Evolutionary conservation across 2,888 invertebrate species (phyloP), one percentile per base, ranked within the genome.

Genomic region (Habrosyne pyritoides): DNA sequence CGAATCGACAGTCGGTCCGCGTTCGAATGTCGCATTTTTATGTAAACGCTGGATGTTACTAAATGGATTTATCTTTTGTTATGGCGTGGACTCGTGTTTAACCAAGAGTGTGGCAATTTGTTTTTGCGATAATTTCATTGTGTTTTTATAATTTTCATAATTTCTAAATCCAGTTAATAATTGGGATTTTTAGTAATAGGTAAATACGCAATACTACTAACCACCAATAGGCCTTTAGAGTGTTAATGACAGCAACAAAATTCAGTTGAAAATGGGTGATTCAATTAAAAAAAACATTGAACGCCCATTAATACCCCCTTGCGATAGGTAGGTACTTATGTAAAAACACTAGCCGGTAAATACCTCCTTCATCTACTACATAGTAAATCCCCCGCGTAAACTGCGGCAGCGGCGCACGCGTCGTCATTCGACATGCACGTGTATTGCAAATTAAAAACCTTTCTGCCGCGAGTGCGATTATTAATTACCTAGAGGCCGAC

Each of bases 371-470:
- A 50, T 55, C 54, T 57, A 62, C 53, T 60, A 53, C 62, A 48
- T 46, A 52, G 50, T 46, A 54, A 61, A 66, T 57, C 66, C 69
- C 69, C 64, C 52, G 18, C 18, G 18, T 42, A 42, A 14, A 42
- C 42, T 55, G 56, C 48, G 61, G 53, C 53, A 53, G 47, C 36
- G 58, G 63, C 71, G 79, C 91, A 87, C 91, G 89, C 86, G 88
- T 67, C 84, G 61, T 61, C 81, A 83, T 87, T 86, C 84, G 87
- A 56, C 73, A 74, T 74, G 89, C 91, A 89, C 91, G 91, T 89
- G 91, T 77, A 71, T 63, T 68, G 81, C 83, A 86, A 91, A 91
- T 89, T 89, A 87, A 89, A 90, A 89, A 84, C 84, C 84, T 86
- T 87, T 87, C 77, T 73, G 71, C 74, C 61, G 69, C 65, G 73